Evolutionary conservation across 2,888 invertebrate species (phyloP).

Genomic region (Lapara coniferarum): DNA sequence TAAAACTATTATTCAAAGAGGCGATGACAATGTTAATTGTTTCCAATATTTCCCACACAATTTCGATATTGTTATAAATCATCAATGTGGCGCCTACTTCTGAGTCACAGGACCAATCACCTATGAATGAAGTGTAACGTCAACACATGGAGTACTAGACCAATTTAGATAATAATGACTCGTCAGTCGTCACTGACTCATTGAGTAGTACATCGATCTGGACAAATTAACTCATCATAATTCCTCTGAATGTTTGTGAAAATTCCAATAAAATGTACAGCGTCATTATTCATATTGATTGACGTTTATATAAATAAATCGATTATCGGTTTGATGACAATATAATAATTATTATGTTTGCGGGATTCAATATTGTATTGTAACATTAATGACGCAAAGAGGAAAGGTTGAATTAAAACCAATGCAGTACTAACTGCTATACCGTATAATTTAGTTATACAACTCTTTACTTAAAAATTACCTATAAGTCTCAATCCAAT

Average conservation of each 20-base stretch:
- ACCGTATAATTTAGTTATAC: too few species aligned
- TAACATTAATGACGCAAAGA: not conserved
- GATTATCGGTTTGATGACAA: not conserved
- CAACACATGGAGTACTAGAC: not conserved
- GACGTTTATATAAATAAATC: not conserved
- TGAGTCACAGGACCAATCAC: slow-evolving; percentile 2
- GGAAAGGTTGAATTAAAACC: too few species aligned
- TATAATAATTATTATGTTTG: slow-evolving; percentile 5
- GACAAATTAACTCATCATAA: slow-evolving; percentile 1
- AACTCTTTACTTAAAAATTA: too few species aligned
- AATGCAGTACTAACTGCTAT: too few species aligned
- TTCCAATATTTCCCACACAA: not conserved
- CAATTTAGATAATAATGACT: slow-evolving; percentile 16
- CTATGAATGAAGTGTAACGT: slow-evolving; percentile 8
- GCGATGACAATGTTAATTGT: not conserved
- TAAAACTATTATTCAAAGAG: not conserved
- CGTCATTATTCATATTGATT: slow-evolving; percentile 2
- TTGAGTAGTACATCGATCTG: too few species aligned
- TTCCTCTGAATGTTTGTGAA: slow-evolving; percentile 36
- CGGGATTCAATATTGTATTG: not conserved
- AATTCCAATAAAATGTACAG: slow-evolving; percentile 31
- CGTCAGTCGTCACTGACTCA: slow-evolving; percentile 5
- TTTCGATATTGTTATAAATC: not conserved
- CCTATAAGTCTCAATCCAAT: too few species aligned
- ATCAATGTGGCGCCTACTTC: not conserved